Percentiles rank a stretch among this genome's conserved stretches.
These are phyloP conservation scores for Dicranocentrus wangi DNA, from an alignment of 2,888 invertebrate genomes.

Conservation along the genomic window DNA sequence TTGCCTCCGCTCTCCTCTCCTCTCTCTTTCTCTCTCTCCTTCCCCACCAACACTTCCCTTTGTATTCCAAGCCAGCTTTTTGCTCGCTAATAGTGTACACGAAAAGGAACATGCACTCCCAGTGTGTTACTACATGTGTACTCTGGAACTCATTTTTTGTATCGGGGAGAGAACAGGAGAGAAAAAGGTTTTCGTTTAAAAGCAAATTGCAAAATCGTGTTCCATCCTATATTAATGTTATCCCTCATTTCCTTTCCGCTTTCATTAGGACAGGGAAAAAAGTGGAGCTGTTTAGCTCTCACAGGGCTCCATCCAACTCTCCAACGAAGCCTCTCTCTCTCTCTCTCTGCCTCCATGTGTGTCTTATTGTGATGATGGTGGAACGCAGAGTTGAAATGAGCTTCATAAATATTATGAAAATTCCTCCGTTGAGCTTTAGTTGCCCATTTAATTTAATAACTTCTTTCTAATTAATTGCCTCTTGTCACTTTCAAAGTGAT, in stretches of 20 bases:
- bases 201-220: slow-evolving; percentile 65
- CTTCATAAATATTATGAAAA: slow-evolving; percentile 58
- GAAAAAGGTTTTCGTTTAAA: too few species aligned
- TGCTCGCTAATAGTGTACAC: slow-evolving; percentile 16
- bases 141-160: slow-evolving; percentile 6
- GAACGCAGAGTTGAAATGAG: slow-evolving; percentile 25
- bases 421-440: slow-evolving; percentile 40
- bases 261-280: slow-evolving; percentile 26
- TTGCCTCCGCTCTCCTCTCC: slow-evolving; percentile 1
- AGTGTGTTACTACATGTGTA: neutral
- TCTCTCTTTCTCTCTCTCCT: neutral
- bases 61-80: neutral
- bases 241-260: slow-evolving; percentile 50
- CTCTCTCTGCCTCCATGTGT: neutral
- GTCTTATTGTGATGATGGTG: neutral
- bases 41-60: neutral
- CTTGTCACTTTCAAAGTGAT: slow-evolving; percentile 61
- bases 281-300: slow-evolving; percentile 7
- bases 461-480: slow-evolving; percentile 57
- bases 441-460: slow-evolving; percentile 62
- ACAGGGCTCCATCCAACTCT: neutral
- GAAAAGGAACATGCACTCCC: neutral
- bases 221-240: slow-evolving; percentile 49
- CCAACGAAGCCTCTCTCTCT: neutral
- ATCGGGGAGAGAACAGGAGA: slow-evolving; percentile 27